Evolutionary conservation across 2,888 invertebrate genomes (phyloP).

Genomic region (Napeogenes sylphis): DNA sequence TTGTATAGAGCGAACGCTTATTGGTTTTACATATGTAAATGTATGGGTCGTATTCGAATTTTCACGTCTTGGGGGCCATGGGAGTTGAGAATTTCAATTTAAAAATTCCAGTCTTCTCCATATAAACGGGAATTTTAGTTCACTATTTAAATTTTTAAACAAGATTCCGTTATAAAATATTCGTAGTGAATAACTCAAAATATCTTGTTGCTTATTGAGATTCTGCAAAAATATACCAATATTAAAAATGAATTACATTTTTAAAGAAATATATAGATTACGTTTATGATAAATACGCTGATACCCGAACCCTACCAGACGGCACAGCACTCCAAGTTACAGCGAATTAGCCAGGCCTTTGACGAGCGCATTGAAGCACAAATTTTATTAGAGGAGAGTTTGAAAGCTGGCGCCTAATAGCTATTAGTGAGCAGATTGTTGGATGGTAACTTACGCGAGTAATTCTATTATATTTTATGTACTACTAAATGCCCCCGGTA

Average conservation of each 20-base stretch:
- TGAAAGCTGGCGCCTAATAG: slow-evolving; percentile 28
- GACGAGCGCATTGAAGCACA: slow-evolving; percentile 30
- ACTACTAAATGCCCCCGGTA: neutral
- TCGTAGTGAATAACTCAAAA: no score
- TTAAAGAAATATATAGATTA: no score
- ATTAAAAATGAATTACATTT: no score
- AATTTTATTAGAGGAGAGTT: slow-evolving; percentile 34
- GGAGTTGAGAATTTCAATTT: slow-evolving; percentile 4
- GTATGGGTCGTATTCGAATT: neutral
- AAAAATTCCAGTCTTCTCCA: neutral
- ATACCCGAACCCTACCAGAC: no score
- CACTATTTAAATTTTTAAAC: neutral
- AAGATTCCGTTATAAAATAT: neutral
- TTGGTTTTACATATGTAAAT: slow-evolving; percentile 15
- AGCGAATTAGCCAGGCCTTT: slow-evolving; percentile 29
- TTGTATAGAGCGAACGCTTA: slow-evolving; percentile 11
- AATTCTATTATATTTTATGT: slow-evolving; percentile 6
- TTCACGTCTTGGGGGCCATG: slow-evolving; percentile 1
- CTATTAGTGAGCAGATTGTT: slow-evolving; percentile 14
- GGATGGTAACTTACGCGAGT: slow-evolving; percentile 3
- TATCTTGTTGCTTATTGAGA: no score
- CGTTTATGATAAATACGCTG: no score
- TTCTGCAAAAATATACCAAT: no score
- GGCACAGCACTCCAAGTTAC: slow-evolving; percentile 14
- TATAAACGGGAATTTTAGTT: neutral